Conservation (phyloP, 2,888 invertebrate species). For the Heliconius cydno region DNA sequence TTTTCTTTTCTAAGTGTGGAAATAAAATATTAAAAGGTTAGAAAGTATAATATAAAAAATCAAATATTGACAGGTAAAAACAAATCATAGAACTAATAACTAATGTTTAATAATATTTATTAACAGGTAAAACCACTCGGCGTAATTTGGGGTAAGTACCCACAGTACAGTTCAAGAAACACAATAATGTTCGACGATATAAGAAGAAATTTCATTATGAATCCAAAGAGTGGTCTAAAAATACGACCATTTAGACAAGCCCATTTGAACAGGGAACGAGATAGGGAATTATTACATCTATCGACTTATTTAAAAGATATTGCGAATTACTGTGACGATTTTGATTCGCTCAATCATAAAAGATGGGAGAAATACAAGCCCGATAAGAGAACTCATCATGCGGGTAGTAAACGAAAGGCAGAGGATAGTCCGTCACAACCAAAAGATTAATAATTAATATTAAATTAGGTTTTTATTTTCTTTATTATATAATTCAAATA, state of each 20-base stretch:
- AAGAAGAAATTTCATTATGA: constrained; percentile 97
- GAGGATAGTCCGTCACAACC: constrained; percentile 71
- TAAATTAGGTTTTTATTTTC: background rate
- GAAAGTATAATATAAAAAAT: too few relatives aligned
- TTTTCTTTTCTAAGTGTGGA: too few relatives aligned
- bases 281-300: constrained; percentile 91
- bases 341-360: constrained; percentile 92
- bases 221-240: constrained; percentile 95
- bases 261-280: constrained; percentile 92
- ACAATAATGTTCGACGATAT: constrained; percentile 99
- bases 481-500: too few relatives aligned
- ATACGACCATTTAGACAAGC: constrained; percentile 96
- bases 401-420: constrained; percentile 77
- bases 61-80: too few relatives aligned
- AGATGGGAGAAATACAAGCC: constrained; percentile 94
- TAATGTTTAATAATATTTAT: background rate
- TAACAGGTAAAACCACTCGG: constrained; percentile 95
- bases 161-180: constrained; percentile 94
- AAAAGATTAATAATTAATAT: constrained; percentile 67
- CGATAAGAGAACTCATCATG: constrained; percentile 66
- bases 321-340: constrained; percentile 90
- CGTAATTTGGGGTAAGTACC: constrained; percentile 97
- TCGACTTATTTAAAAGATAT: constrained; percentile 93
- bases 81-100: too few relatives aligned
- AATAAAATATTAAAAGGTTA: too few relatives aligned